Base-by-base conservation (phyloP, 2,113 vertebrate genomes). In the Hymenochirus boettgeri region DNA sequence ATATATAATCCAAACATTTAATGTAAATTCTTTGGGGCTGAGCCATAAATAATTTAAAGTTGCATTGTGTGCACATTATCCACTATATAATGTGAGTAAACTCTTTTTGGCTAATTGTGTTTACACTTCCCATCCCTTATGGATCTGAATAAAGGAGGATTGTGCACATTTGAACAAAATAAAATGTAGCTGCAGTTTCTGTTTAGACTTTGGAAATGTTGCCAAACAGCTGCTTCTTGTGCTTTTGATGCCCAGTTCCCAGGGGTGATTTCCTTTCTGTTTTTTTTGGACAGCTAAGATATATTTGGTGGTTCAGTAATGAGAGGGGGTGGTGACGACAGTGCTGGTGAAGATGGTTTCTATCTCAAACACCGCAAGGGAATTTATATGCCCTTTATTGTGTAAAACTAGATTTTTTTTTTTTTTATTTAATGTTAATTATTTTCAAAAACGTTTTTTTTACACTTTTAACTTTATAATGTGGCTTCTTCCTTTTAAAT, bases 171-270 rank as follows among this genome's bases (percentile, higher is more conserved):
- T 76, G 51, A 70, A n/a, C 70, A 78, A 80, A 74, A 78, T 73
- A 70, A 73, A 77, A 82, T 75, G 71, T 75, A 75, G 67, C 64
- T 72, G 62, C 74, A 75, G 77, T 77, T 82, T 72, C 72, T 77
- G 74, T 77, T 70, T 69, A 78, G 66, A 75, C 23, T 74, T 75
- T 71, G 72, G 74, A 77, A 72, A 73, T 80, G 76, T 82, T 84
- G 82, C 76, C 80, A 82, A 81, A 82, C 82, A 83, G 81, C 82
- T 85, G 80, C 80, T 76, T 76, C 81, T 83, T 84, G 79, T 83
- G 76, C 69, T 76, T 77, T 71, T 73, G 72, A 75, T 70, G 77
- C 74, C 57, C 64, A 80, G 71, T 75, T 83, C 82, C 74, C 75
- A 39, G 69, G 77, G 77, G 80, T 73, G 15, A 22, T 13, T 48